phyloP scores from a whole-genome alignment of 2,888 invertebrate species.

The Synanthedon myopaeformis region DNA sequence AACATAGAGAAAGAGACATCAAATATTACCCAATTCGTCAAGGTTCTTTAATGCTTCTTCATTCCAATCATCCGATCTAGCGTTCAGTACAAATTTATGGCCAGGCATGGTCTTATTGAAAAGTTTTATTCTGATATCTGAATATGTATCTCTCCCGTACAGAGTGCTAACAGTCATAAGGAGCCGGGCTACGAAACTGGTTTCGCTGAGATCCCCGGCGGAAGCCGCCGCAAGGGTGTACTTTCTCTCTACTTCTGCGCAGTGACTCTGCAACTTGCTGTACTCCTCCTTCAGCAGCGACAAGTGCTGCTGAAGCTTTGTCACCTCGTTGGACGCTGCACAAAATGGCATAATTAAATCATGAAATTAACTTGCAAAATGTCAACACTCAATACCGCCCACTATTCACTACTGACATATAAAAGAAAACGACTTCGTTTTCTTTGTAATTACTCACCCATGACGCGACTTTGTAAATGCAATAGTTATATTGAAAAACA shows the following conservation, averaged over 20 bases:
- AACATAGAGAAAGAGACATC: slow-evolving; percentile 1
- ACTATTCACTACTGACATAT: slow-evolving; percentile 28
- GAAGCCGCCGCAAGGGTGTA: slow-evolving; percentile 83
- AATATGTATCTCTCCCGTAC: slow-evolving; percentile 82
- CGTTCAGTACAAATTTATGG: slow-evolving; percentile 90
- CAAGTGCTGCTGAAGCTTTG: slow-evolving; percentile 86
- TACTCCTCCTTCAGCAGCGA: slow-evolving; percentile 90
- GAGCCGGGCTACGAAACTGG: slow-evolving; percentile 87
- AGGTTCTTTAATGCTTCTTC: slow-evolving; percentile 76
- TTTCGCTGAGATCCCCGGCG: slow-evolving; percentile 73
- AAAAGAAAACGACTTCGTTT: slow-evolving; percentile 16
- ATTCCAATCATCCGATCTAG: slow-evolving; percentile 89
- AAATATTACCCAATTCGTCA: slow-evolving; percentile 73
- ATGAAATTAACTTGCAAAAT: slow-evolving; percentile 11
- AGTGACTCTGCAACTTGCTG: slow-evolving; percentile 85
- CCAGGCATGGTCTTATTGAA: slow-evolving; percentile 80
- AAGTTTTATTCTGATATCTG: slow-evolving; percentile 85
- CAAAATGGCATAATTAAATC: slow-evolving; percentile 35
- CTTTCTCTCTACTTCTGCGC: slow-evolving; percentile 85
- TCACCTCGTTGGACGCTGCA: slow-evolving; percentile 71
- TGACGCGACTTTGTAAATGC: slow-evolving; percentile 29
- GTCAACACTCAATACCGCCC: slow-evolving; percentile 43
- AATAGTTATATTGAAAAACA: slow-evolving; percentile 19
- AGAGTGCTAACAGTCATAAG: slow-evolving; percentile 85
- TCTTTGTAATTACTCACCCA: slow-evolving; percentile 46